These are phyloP conservation scores for Egretta garzetta DNA, from an alignment of 2,113 vertebrate species.

Conservation along the genomic window DNA sequence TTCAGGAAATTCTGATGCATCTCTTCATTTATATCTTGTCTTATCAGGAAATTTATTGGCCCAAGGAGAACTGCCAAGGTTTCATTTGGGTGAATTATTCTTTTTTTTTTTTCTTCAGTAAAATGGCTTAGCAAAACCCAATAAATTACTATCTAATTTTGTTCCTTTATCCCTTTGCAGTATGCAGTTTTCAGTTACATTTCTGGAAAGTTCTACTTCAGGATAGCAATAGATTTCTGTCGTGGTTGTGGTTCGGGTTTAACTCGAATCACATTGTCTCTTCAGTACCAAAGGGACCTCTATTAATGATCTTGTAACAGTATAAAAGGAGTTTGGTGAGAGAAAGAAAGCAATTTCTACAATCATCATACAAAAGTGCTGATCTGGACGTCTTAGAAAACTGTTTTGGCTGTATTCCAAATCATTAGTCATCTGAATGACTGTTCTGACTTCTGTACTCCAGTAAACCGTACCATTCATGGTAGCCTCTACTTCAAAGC, in stretches of 20 bases:
- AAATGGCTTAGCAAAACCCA: conserved; percentile 19
- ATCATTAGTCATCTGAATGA: background rate
- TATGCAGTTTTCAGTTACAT: background rate
- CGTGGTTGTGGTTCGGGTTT: background rate
- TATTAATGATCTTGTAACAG: background rate
- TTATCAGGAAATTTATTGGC: background rate
- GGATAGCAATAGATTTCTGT: conserved; percentile 8
- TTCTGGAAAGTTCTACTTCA: conserved; percentile 9
- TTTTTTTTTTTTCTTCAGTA: background rate
- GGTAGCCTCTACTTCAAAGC: background rate
- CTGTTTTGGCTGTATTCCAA: background rate
- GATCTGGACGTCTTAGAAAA: background rate
- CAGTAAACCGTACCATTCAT: background rate
- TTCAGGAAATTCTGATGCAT: conserved; percentile 12
- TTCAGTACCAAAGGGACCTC: background rate
- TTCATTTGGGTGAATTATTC: conserved; percentile 8
- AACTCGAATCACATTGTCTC: background rate
- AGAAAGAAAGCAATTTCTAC: background rate
- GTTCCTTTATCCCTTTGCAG: conserved; percentile 5
- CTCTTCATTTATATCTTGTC: background rate
- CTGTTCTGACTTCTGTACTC: background rate
- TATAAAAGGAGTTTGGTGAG: background rate
- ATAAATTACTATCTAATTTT: background rate
- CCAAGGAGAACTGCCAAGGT: background rate
- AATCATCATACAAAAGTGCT: background rate